Evolutionary conservation across 2,113 vertebrate genomes (phyloP).

Genomic region (Spermophilus dauricus): DNA sequence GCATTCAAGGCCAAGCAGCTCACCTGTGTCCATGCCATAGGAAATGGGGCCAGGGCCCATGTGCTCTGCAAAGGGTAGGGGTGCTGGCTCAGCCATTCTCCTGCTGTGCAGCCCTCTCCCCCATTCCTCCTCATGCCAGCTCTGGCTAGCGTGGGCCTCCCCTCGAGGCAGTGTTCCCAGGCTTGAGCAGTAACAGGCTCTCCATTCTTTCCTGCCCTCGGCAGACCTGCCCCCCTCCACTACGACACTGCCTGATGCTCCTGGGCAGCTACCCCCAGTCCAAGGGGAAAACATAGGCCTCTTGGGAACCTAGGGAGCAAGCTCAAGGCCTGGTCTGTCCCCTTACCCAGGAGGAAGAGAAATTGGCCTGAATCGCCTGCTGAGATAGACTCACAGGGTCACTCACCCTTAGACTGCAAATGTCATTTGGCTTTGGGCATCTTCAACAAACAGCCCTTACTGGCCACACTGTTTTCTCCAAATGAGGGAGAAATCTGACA

Average conservation of each 20-base stretch:
- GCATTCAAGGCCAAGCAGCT: not conserved
- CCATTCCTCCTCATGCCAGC: not conserved
- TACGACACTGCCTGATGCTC: not conserved
- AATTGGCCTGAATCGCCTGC: not conserved
- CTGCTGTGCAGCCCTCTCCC: not conserved
- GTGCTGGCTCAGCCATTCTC: not conserved
- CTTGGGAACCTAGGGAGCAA: not conserved
- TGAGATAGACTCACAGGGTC: not conserved
- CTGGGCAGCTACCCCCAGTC: not conserved
- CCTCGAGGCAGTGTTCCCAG: constrained; percentile 64
- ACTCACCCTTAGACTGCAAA: not conserved
- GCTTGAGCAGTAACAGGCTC: constrained; percentile 58
- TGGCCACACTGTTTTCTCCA: not conserved
- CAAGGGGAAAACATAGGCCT: not conserved
- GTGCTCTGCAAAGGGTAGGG: not conserved
- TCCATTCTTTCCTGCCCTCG: constrained; percentile 69
- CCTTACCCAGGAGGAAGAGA: not conserved
- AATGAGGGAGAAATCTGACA: constrained; percentile 29
- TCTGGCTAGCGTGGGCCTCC: not conserved
- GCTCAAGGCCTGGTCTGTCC: not conserved
- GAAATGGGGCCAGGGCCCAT: not conserved
- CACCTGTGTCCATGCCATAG: not conserved
- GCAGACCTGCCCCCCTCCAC: constrained; percentile 54
- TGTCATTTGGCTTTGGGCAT: not conserved
- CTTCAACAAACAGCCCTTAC: not conserved